Base-by-base conservation (phyloP, 1,140 invertebrate genomes). In the Pseudomyrmex pallidus region DNA sequence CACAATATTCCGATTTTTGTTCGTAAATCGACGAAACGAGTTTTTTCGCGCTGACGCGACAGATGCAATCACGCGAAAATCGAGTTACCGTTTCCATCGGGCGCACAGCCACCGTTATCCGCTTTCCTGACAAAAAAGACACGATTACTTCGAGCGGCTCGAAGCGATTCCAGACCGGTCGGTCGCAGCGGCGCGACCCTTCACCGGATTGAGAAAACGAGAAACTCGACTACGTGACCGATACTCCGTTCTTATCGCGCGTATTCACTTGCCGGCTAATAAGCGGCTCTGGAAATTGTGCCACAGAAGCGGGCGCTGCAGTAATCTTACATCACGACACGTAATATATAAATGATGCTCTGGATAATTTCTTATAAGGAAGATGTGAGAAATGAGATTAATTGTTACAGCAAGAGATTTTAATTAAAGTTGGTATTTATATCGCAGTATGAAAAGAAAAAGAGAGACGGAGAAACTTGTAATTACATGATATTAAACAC, bases 31-130 rank as follows among this genome's bases (percentile, higher is more conserved):
- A 44, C 10, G 12, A 44, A 72, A 80, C 66, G 54, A 12, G 66
- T 80, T 80, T 80, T 80, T 80, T 35, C 35, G 35, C 44, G 15
- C 12, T 8, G 15, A 13, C 66, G 35, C 22, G 54, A 72, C 66
- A 80, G 54, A 70, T 72, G 76, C 76, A 80, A 72, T 80, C 66
- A 50, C 25, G 59, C 59, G 80, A 82, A 80, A 80, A 80, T 54
- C 76, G 66, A 57, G 54, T 70, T 22, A 54, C 78, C 48, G 61
- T 80, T 59, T 74, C 54, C 44, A 80, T 13, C 17, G 35, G 35
- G 13, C 17, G 74, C 25, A 35, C 35, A 54, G 61, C 54, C 64
- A 17, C 54, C 66, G 76, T 72, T 80, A 80, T 80, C 44, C 54
- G 17, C 20, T 78, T 78, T 70, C 76, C 22, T 52, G 2, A 15